Evolutionary conservation across 2,113 vertebrate species (phyloP), one percentile per base, ranked within the genome.

Genomic region (Hemicordylus capensis): DNA sequence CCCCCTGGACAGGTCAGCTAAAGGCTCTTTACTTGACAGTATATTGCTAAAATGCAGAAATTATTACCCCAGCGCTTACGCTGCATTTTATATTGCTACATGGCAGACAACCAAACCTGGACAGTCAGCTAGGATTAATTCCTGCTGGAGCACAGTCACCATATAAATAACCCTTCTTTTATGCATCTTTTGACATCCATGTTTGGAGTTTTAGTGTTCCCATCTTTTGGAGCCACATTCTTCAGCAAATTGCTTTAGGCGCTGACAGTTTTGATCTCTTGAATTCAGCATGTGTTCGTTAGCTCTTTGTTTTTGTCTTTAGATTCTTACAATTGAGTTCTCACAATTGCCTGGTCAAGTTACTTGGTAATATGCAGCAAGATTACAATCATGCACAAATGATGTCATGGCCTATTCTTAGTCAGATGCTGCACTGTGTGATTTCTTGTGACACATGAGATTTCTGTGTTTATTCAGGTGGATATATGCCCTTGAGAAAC

Each of bases 251-350:
- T 74, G 28, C 46, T 79, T 19, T 48, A 84, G 59, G 61, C 8
- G 63, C 22, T 51, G 61, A 56, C 56, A 17, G 17, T 20, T 75
- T 83, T 75, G 10, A 64, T 63, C 70, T 63, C n/a, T 72, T 0
- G 0, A 63, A 77, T 12, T 31, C 10, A 0, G 0, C 0, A 3
- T 5, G 22, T 48, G 31, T 74, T 51, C n/a, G n/a, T 34, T 2
- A 6, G 51, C 59, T 82, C 19, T 80, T 80, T 48, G 6, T 19
- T n/a, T n/a, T n/a, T 48, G 31, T 24, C 19, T 78, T 79, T 6
- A 61, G 4, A 70, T 39, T 37, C 2, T 74, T 26, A 24, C 14
- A 9, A 0, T 39, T 14, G 1, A 0, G 61, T 10, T 81, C 6
- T 83, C 64, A 81, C 19, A 59, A 48, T 61, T 0, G 2, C 1